Conservation (phyloP, 23 tunicate species). For the Ascidia mentula region DNA sequence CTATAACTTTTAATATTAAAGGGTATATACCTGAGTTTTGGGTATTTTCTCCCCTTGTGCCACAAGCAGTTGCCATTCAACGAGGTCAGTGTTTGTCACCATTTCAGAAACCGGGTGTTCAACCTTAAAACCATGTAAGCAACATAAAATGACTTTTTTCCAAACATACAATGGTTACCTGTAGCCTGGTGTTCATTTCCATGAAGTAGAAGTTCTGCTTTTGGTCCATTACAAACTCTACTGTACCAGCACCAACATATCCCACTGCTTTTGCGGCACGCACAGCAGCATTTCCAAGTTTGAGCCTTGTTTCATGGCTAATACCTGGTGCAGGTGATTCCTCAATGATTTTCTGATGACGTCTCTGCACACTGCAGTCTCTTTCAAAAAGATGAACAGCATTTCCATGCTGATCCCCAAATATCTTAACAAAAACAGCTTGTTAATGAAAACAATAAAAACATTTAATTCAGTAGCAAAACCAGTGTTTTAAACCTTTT, state of each 20-base stretch:
- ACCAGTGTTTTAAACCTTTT: too few relatives aligned
- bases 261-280: slow-evolving; percentile 91
- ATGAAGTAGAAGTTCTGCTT: slow-evolving; percentile 89
- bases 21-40: slow-evolving; percentile 38
- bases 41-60: slow-evolving; percentile 88
- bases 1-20: too few relatives aligned
- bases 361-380: slow-evolving; percentile 93
- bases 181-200: slow-evolving; percentile 97
- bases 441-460: too few relatives aligned
- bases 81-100: slow-evolving; percentile 82
- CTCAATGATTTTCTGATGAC: slow-evolving; percentile 93
- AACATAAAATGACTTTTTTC: neutral
- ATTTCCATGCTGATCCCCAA: slow-evolving; percentile 91
- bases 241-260: slow-evolving; percentile 96
- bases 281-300: slow-evolving; percentile 87
- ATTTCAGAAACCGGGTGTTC: slow-evolving; percentile 96
- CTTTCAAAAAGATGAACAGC: slow-evolving; percentile 91
- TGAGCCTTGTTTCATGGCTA: slow-evolving; percentile 42
- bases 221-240: slow-evolving; percentile 94
- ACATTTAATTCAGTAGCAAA: too few relatives aligned
- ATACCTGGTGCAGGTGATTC: slow-evolving; percentile 96
- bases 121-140: too few relatives aligned
- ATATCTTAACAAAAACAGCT: too few relatives aligned
- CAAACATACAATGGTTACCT: slow-evolving; percentile 18
- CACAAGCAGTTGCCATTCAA: slow-evolving; percentile 91